A percentile compares a stretch with the other conserved stretches of the same genome.
These are phyloP conservation scores for Drosophila birchii DNA, from an alignment of 2,888 invertebrate species.

Conservation along the genomic window DNA sequence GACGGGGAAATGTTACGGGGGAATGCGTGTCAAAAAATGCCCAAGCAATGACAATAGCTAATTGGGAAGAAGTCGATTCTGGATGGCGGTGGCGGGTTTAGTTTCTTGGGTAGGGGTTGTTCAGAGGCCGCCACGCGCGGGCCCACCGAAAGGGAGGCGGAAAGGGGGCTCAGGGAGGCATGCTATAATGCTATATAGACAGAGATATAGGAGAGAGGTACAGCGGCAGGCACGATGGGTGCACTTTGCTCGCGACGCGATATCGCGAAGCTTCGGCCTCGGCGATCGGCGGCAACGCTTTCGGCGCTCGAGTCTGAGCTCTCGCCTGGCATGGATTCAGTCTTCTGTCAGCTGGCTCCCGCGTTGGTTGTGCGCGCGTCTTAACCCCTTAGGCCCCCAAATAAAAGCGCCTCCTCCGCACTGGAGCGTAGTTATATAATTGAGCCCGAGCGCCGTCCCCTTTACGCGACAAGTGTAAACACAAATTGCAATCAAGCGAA, in stretches of 20 bases:
- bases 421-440: slow-evolving; percentile 70
- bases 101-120: slow-evolving; percentile 27
- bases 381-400: slow-evolving; percentile 26
- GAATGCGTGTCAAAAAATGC: slow-evolving; percentile 7
- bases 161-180: not conserved
- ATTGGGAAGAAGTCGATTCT: slow-evolving; percentile 32
- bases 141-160: not conserved
- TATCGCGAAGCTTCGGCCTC: slow-evolving; percentile 36
- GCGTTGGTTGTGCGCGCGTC: slow-evolving; percentile 78
- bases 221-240: slow-evolving; percentile 17
- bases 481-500: slow-evolving; percentile 48
- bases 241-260: slow-evolving; percentile 60
- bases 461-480: slow-evolving; percentile 57
- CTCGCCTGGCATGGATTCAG: slow-evolving; percentile 63
- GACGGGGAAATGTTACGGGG: not conserved
- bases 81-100: slow-evolving; percentile 1
- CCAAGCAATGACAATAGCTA: slow-evolving; percentile 12
- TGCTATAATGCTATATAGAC: not conserved
- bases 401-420: slow-evolving; percentile 28
- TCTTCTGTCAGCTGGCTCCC: slow-evolving; percentile 83
- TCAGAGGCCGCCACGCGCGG: slow-evolving; percentile 40
- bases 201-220: not conserved
- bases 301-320: slow-evolving; percentile 1
- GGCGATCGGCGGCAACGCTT: slow-evolving; percentile 45
- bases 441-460: slow-evolving; percentile 58